A percentile compares a stretch with the other conserved stretches of the same genome.
These are phyloP conservation scores for Elysia crispata DNA, from an alignment of 2,888 invertebrate species.

Conservation along the genomic window DNA sequence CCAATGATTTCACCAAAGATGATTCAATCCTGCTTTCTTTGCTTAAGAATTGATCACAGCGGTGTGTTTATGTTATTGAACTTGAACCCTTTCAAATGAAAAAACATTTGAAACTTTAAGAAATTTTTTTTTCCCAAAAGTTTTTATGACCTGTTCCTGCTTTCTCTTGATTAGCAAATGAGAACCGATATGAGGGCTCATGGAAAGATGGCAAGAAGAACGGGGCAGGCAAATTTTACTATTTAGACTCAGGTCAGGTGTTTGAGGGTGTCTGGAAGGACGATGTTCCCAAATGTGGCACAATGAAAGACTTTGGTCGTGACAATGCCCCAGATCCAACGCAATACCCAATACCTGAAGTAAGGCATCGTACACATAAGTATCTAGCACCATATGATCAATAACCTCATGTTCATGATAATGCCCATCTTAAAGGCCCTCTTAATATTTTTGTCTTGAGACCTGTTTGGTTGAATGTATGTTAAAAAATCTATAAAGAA, in stretches of 20 bases:
- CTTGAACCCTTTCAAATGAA: too few relatives aligned
- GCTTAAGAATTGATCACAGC: too few relatives aligned
- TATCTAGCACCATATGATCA: neutral
- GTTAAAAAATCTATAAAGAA: too few relatives aligned
- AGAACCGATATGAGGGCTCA: conserved; percentile 78
- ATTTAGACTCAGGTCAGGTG: conserved; percentile 76
- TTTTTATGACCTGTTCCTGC: too few relatives aligned
- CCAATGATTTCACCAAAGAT: too few relatives aligned
- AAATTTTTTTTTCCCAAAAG: too few relatives aligned
- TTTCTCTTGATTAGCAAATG: conserved; percentile 67
- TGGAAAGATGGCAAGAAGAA: conserved; percentile 77
- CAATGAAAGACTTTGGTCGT: conserved; percentile 76
- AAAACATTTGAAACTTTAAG: too few relatives aligned
- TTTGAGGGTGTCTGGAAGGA: conserved; percentile 77
- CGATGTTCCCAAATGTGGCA: conserved; percentile 77
- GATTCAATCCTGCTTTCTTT: too few relatives aligned
- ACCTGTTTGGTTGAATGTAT: too few relatives aligned
- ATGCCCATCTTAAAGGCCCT: too few relatives aligned
- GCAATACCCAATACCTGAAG: conserved; percentile 74
- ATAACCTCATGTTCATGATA: neutral
- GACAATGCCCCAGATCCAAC: conserved; percentile 75
- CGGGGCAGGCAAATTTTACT: conserved; percentile 77
- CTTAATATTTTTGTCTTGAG: too few relatives aligned
- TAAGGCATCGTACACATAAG: conserved; percentile 45
- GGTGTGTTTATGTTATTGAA: too few relatives aligned